Conservation (phyloP, 2,113 vertebrate species). For the Isichthys henryi region DNA sequence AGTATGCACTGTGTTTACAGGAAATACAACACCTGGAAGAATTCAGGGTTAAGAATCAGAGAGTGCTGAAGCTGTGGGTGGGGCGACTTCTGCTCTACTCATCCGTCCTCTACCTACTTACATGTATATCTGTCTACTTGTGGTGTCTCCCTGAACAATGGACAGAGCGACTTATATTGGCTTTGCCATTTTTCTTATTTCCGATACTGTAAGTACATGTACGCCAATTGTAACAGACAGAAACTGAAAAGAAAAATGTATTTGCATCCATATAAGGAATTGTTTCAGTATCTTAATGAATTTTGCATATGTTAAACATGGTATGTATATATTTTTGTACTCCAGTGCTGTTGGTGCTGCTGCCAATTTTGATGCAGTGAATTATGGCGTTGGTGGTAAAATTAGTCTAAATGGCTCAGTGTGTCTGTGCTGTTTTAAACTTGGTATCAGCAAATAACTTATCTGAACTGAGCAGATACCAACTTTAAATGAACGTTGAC, state of each 20-base stretch:
- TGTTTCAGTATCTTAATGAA: neutral
- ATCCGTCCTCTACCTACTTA: slow-evolving; percentile 73
- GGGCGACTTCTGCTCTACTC: slow-evolving; percentile 88
- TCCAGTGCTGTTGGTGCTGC: neutral
- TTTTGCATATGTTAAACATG: neutral
- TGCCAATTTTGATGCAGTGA: neutral
- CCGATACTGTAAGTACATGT: slow-evolving; percentile 83
- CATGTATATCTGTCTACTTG: slow-evolving; percentile 76
- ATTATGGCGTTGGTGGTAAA: neutral
- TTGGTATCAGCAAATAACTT: no score
- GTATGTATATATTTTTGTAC: neutral
- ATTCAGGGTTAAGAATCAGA: slow-evolving; percentile 88
- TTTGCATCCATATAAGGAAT: neutral
- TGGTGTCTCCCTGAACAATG: slow-evolving; percentile 89
- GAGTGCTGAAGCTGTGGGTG: slow-evolving; percentile 85
- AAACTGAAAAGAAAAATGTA: neutral
- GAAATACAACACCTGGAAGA: slow-evolving; percentile 85
- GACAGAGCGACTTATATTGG: slow-evolving; percentile 75
- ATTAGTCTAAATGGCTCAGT: neutral
- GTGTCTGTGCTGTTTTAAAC: no score
- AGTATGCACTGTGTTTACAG: slow-evolving; percentile 55
- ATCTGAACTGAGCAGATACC: neutral
- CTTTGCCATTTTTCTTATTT: slow-evolving; percentile 82
- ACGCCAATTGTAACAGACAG: neutral
- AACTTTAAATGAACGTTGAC: neutral